phyloP scores from a whole-genome alignment of 2,888 invertebrate genomes.

The Druceiella hillmani region DNA sequence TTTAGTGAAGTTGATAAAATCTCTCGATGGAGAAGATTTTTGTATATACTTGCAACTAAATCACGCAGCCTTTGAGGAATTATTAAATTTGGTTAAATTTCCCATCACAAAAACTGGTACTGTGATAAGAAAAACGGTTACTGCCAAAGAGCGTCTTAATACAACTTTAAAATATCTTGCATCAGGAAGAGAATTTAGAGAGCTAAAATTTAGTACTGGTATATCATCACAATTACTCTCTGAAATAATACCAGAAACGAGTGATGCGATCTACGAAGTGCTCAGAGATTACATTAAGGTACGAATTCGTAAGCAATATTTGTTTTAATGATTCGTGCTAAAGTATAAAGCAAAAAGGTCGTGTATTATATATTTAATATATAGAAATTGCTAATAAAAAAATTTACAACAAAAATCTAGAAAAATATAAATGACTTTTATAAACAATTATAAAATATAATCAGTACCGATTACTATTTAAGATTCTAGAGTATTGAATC shows the following conservation, averaged over 20 bases:
- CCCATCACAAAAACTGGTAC: too few species aligned
- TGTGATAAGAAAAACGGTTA: too few species aligned
- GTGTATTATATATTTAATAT: not conserved
- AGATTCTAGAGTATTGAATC: too few species aligned
- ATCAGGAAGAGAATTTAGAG: slow-evolving; percentile 1
- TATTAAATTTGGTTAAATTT: too few species aligned
- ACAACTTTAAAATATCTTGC: not conserved
- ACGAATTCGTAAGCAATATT: not conserved
- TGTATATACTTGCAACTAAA: not conserved
- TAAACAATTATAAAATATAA: too few species aligned
- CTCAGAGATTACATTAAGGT: slow-evolving; percentile 3
- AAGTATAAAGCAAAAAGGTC: too few species aligned
- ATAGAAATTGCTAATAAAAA: not conserved
- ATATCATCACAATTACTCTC: not conserved
- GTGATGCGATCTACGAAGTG: slow-evolving; percentile 8
- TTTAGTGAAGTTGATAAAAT: not conserved
- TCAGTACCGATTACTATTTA: too few species aligned
- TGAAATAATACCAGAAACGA: slow-evolving; percentile 11
- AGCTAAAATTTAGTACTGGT: too few species aligned
- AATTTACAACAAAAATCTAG: not conserved
- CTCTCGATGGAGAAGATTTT: too few species aligned
- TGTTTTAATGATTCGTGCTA: too few species aligned
- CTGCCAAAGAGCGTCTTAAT: too few species aligned
- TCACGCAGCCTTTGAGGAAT: not conserved
- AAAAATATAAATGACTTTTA: not conserved